Base-by-base conservation (phyloP, 2,888 invertebrate genomes). In the Sympetrum striolatum region DNA sequence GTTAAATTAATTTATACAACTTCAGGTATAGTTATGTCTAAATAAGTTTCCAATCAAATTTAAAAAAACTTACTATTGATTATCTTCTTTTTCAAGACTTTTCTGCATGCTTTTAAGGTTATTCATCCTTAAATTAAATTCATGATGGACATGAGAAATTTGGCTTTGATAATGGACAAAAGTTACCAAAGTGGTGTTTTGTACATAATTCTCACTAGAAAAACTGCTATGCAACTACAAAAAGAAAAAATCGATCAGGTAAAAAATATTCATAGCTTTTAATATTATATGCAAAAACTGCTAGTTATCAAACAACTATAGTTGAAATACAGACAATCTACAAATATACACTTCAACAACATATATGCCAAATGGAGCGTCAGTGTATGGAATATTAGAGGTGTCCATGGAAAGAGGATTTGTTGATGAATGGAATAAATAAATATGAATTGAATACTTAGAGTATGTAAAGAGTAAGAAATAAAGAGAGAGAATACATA, bases 91-190 rank as follows among this genome's bases (percentile, higher is more conserved):
- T 25, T 3, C 5, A 25, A 12, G 35, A 80, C 5, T 37, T 2
- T 37, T 37, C 39, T 80, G 80, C 80, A 80, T 80, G 80, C 37
- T 80, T 37, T 80, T 80, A 6, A 80, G 35, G 22, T 39, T 39
- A 80, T 37, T 80, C 39, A 80, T 80, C 39, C 80, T 80, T 37
- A 22, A 15, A 14, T 80, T 80, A 39, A 80, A 37, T 8, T 35
- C 35, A 37, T 80, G 80, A 80, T 22, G 31, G 15, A 37, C 18
- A 37, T 80, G 80, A 14, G 80, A 39, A 80, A 80, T 80, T 18
- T 80, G 80, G 80, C 80, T 80, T 18, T 80, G 80, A 37, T 80
- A 80, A 80, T 80, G 80, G 80, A 80, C 80, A 80, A 39, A 80
- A 39, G 80, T 35, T 39, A 80, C 80, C 31, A 80, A 80, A 8